These are phyloP conservation scores for Temnothorax curvispinosus DNA, from an alignment of 1,140 invertebrate genomes.

Conservation along the genomic window DNA sequence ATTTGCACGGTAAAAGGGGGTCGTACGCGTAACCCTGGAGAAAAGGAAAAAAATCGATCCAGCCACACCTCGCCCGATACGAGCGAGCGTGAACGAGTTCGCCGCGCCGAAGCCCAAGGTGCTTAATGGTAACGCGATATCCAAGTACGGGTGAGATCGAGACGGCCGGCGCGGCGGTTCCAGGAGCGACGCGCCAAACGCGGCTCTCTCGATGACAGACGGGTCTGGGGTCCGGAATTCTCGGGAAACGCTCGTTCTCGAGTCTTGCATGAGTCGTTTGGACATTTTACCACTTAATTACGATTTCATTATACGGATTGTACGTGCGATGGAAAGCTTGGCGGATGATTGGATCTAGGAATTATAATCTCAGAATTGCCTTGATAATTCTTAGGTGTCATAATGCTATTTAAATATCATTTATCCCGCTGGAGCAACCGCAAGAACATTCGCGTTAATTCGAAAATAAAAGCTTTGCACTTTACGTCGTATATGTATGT, in stretches of 20 bases:
- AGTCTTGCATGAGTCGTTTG: background rate
- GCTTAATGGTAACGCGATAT: constrained; percentile 63
- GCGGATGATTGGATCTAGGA: background rate
- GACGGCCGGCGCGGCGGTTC: constrained; percentile 2
- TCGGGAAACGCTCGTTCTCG: background rate
- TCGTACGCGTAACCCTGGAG: constrained; percentile 52
- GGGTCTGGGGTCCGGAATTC: background rate
- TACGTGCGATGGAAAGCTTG: background rate
- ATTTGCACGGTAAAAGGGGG: constrained; percentile 65
- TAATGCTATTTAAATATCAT: background rate
- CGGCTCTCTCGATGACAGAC: constrained; percentile 27
- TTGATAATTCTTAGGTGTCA: background rate
- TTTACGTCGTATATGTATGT: constrained; percentile 5
- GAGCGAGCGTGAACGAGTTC: constrained; percentile 36
- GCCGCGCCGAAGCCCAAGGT: constrained; percentile 30
- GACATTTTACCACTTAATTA: constrained; percentile 52
- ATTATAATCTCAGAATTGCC: background rate
- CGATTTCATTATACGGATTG: background rate
- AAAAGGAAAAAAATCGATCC: constrained; percentile 55
- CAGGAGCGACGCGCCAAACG: constrained; percentile 16
- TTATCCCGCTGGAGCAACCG: background rate
- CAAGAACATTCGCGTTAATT: background rate
- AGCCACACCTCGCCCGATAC: constrained; percentile 64
- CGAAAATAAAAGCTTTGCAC: constrained; percentile 18
- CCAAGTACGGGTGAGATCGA: constrained; percentile 74